Percentiles rank a stretch among this genome's conserved stretches.
phyloP scores from a whole-genome alignment of 2,797 vertebrate species.

The Phalloptychus januarius region DNA sequence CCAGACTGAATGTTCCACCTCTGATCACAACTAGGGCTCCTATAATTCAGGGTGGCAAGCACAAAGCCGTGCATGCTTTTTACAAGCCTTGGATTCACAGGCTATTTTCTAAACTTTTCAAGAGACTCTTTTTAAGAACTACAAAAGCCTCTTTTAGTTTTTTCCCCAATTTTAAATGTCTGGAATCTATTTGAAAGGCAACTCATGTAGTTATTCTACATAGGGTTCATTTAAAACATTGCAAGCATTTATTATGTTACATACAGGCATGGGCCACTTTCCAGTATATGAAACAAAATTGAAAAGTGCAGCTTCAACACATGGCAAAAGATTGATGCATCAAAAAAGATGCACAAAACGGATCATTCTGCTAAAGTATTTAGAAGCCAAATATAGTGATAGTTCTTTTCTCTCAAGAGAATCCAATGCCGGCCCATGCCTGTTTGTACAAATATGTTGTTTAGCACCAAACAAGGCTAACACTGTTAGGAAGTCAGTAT shows the following conservation, averaged over 20 bases:
- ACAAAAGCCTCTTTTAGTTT: not conserved
- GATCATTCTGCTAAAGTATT: not conserved
- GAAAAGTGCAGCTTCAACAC: not conserved
- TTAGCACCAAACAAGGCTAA: slow-evolving; percentile 69
- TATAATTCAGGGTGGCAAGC: slow-evolving; percentile 61
- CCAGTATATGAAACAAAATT: not conserved
- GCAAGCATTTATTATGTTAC: slow-evolving; percentile 45
- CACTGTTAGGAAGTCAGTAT: slow-evolving; percentile 57
- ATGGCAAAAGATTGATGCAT: not conserved
- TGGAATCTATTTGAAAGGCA: slow-evolving; percentile 24
- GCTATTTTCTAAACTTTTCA: slow-evolving; percentile 71
- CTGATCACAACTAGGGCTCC: slow-evolving; percentile 65
- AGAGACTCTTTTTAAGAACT: slow-evolving; percentile 53
- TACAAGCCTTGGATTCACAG: slow-evolving; percentile 54
- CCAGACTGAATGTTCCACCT: slow-evolving; percentile 59
- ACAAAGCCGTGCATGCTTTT: slow-evolving; percentile 67
- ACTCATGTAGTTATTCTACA: slow-evolving; percentile 18
- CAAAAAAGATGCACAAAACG: not conserved
- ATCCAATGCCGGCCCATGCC: not conserved
- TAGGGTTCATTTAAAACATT: slow-evolving; percentile 47
- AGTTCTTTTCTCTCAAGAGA: not conserved
- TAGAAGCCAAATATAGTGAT: not conserved
- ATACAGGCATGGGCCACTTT: not conserved
- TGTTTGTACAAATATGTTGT: slow-evolving; percentile 28
- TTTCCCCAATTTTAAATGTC: slow-evolving; percentile 9